Percentiles rank a stretch among this genome's conserved stretches.
phyloP scores from a whole-genome alignment of 2,888 invertebrate genomes.

The Pecten maximus region DNA sequence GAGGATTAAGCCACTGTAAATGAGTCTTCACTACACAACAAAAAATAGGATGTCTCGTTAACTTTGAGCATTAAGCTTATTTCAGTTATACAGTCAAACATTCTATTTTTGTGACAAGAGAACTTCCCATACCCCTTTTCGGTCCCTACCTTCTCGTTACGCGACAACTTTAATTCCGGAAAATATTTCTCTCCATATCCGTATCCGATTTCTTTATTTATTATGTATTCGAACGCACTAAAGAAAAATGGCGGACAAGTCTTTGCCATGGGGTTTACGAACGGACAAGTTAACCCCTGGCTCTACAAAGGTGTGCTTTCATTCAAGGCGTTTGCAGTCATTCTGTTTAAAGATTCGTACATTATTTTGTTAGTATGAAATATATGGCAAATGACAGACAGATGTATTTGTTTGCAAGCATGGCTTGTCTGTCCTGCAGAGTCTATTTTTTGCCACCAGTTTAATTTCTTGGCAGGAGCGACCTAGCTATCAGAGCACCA shows the following conservation, averaged over 20 bases:
- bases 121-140: no score
- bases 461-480: no score
- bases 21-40: no score
- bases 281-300: constrained; percentile 59
- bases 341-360: background rate
- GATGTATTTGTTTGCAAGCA: background rate
- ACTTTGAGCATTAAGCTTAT: no score
- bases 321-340: background rate
- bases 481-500: no score
- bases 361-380: background rate
- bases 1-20: no score
- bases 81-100: no score
- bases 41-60: no score
- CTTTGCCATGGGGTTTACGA: constrained; percentile 62
- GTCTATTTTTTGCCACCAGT: no score
- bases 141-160: no score
- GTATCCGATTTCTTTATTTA: background rate
- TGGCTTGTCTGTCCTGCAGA: background rate
- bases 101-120: no score
- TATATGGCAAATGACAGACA: background rate
- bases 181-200: background rate
- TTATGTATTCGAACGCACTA: constrained; percentile 31
- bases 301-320: constrained; percentile 56
- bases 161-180: background rate
- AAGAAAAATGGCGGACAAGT: constrained; percentile 62